Percentiles rank a stretch among this genome's conserved stretches.
phyloP scores from a whole-genome alignment of 2,113 vertebrate species.

The Bubo blakistoni region DNA sequence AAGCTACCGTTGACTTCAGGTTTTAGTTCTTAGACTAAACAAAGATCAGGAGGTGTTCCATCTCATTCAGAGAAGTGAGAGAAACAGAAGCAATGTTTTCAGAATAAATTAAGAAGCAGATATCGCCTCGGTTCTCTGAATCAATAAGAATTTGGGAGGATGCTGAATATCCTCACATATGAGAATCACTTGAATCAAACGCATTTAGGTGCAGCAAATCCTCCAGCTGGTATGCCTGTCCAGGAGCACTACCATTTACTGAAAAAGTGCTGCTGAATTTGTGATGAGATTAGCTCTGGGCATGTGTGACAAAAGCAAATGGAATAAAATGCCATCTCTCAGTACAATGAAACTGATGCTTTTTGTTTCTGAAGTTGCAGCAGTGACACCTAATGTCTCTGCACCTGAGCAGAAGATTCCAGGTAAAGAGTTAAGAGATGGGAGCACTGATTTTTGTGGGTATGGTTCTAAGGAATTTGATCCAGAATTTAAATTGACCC shows the following conservation, averaged over 20 bases:
- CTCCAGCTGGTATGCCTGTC: background rate
- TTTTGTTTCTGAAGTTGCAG: constrained; percentile 37
- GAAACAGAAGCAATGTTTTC: background rate
- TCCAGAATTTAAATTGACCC: background rate
- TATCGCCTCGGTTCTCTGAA: background rate
- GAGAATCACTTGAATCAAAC: background rate
- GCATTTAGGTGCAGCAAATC: background rate
- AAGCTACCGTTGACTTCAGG: background rate
- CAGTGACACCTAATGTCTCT: background rate
- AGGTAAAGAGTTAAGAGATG: constrained; percentile 11
- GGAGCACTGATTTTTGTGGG: background rate
- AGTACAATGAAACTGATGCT: background rate
- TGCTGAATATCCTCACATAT: background rate
- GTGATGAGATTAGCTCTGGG: background rate
- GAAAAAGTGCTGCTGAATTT: background rate
- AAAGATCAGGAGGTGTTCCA: background rate
- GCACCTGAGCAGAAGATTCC: background rate
- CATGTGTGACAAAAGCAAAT: background rate
- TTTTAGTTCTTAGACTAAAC: background rate
- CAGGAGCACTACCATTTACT: background rate
- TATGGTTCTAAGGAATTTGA: background rate
- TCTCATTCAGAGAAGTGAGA: background rate
- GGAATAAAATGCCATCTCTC: background rate
- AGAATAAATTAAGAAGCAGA: background rate
- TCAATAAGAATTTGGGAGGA: background rate